These are phyloP conservation scores for Parazoanthus atlanticus DNA, from an alignment of 92 coral and sea anemone species.

Conservation along the genomic window DNA sequence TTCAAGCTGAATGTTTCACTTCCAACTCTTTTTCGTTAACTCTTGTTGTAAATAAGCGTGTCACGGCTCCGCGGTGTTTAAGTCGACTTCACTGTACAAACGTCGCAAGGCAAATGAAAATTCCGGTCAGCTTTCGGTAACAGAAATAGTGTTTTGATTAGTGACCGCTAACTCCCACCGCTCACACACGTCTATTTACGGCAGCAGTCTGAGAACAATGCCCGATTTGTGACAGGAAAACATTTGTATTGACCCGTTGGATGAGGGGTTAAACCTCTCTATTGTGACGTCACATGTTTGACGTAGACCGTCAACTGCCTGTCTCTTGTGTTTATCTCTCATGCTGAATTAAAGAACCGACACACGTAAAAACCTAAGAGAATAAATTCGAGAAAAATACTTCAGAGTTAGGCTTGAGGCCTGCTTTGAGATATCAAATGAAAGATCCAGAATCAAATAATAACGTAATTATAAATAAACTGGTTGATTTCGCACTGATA, in stretches of 20 bases:
- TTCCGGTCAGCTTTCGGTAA: slow-evolving; percentile 43
- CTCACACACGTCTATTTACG: slow-evolving; percentile 52
- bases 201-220: slow-evolving; percentile 42
- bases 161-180: slow-evolving; percentile 41
- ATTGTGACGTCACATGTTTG: slow-evolving; percentile 38
- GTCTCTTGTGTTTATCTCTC: neutral
- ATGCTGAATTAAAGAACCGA: neutral
- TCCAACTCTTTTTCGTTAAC: neutral
- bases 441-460: neutral
- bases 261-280: slow-evolving; percentile 35
- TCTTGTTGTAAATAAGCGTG: neutral
- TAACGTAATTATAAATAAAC: neutral
- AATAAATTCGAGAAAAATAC: neutral
- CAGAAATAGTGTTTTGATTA: slow-evolving; percentile 50
- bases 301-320: slow-evolving; percentile 25
- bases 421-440: neutral
- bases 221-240: slow-evolving; percentile 48
- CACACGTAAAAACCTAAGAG: slow-evolving; percentile 9
- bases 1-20: neutral
- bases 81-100: slow-evolving; percentile 4
- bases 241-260: slow-evolving; percentile 41
- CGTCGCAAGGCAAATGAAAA: slow-evolving; percentile 36
- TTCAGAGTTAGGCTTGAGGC: neutral
- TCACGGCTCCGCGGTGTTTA: neutral
- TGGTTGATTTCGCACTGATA: neutral